Evolutionary conservation across 2,888 invertebrate genomes (phyloP).

Genomic region (Labia minor): DNA sequence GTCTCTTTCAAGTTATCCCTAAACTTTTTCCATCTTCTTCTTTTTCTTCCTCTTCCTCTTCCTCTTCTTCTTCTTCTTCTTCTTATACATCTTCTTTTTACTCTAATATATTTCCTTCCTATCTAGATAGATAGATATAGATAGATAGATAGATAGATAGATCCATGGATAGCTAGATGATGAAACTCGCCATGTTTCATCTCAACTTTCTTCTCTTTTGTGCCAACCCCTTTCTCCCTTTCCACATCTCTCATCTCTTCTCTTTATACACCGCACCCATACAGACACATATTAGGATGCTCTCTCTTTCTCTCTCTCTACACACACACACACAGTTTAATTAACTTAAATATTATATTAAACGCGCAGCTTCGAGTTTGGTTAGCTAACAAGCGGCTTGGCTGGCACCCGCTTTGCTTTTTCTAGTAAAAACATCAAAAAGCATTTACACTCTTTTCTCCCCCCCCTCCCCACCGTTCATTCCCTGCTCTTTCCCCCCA

Average conservation of each 20-base stretch:
- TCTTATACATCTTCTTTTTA: too few relatives aligned
- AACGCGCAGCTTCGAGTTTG: constrained; percentile 13
- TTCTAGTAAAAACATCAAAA: constrained; percentile 1
- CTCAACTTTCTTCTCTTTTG: constrained; percentile 28
- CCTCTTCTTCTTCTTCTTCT: constrained; percentile 15
- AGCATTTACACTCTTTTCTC: not conserved
- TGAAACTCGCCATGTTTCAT: constrained; percentile 29
- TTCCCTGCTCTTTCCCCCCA: too few relatives aligned
- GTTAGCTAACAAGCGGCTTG: not conserved
- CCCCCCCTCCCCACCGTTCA: not conserved
- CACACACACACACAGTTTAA: constrained; percentile 1
- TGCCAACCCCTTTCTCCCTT: constrained; percentile 18
- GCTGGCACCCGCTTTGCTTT: constrained; percentile 8
- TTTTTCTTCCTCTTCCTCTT: constrained; percentile 14
- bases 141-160: too few relatives aligned
- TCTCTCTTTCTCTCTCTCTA: not conserved
- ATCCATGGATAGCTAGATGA: too few relatives aligned
- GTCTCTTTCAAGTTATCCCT: not conserved
- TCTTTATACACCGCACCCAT: not conserved
- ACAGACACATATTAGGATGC: not conserved
- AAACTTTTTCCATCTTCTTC: not conserved
- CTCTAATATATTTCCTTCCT: too few relatives aligned
- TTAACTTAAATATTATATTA: constrained; percentile 5
- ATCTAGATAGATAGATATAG: too few relatives aligned
- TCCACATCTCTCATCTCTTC: constrained; percentile 8